Evolutionary conservation across 2,888 invertebrate genomes (phyloP).

Genomic region (Tromatobia lineatoria): DNA sequence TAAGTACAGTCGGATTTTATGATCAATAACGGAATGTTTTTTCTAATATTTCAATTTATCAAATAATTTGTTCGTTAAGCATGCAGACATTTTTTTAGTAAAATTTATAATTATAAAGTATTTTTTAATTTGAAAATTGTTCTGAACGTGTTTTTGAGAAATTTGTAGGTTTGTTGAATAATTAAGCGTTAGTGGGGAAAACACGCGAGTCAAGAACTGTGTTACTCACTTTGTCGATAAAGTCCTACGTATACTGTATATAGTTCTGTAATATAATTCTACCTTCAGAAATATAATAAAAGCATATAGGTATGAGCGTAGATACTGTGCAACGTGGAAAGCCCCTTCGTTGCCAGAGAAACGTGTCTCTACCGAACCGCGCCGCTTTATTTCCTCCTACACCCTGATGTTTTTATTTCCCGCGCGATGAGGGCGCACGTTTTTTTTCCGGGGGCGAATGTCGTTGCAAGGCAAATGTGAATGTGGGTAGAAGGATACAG

Average conservation of each 20-base stretch:
- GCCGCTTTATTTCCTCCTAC: conserved; percentile 22
- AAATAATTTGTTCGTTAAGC: too few relatives aligned
- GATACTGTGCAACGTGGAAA: conserved; percentile 51
- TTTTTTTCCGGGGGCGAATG: background rate
- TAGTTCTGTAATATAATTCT: conserved; percentile 14
- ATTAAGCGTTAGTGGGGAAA: conserved; percentile 14
- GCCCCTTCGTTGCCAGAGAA: conserved; percentile 57
- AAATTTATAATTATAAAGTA: too few relatives aligned
- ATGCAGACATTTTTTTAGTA: too few relatives aligned
- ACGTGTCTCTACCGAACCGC: conserved; percentile 26
- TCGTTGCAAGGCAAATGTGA: background rate
- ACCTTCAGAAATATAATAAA: background rate
- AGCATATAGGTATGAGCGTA: conserved; percentile 13
- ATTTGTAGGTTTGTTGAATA: background rate
- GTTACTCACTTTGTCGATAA: conserved; percentile 26
- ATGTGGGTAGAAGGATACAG: background rate
- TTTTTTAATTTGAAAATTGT: too few relatives aligned
- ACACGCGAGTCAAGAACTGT: conserved; percentile 45
- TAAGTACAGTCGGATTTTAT: too few relatives aligned
- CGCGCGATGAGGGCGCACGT: conserved; percentile 12
- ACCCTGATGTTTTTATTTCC: background rate
- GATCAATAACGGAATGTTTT: too few relatives aligned
- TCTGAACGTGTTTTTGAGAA: background rate
- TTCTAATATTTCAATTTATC: too few relatives aligned
- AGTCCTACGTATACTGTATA: conserved; percentile 25